Evolutionary conservation across 2,888 invertebrate species (phyloP).

Genomic region (Cerastis rubricosa): DNA sequence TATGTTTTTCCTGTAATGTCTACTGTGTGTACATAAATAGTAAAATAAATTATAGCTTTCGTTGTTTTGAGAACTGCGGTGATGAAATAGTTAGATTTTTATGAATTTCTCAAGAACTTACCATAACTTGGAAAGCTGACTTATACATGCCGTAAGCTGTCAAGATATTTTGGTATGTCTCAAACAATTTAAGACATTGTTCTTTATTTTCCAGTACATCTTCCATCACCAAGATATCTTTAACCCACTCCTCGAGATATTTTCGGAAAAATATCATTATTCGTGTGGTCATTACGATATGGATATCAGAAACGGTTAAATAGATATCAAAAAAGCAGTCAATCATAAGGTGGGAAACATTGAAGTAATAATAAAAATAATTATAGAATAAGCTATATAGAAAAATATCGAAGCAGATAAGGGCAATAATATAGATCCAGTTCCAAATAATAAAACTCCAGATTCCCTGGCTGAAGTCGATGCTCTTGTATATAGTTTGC

Average conservation of each 20-base stretch:
- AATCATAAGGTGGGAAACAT: neutral
- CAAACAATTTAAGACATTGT: neutral
- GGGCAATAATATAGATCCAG: constrained; percentile 8
- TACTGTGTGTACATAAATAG: no score
- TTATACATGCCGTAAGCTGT: neutral
- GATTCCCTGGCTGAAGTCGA: neutral
- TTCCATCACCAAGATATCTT: neutral
- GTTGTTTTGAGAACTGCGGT: neutral
- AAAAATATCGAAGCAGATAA: neutral
- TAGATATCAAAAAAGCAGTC: neutral
- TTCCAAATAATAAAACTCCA: constrained; percentile 18
- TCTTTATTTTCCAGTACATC: neutral
- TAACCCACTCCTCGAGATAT: constrained; percentile 18
- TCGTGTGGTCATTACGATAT: constrained; percentile 22
- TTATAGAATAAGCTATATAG: neutral
- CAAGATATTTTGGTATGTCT: neutral
- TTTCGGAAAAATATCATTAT: constrained; percentile 23
- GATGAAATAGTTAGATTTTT: neutral
- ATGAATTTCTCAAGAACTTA: neutral
- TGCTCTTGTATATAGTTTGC: constrained; percentile 11
- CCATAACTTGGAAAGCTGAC: neutral
- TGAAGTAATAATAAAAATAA: neutral
- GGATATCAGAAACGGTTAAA: constrained; percentile 6
- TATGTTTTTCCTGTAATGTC: no score
- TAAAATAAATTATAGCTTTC: no score